Base-by-base conservation (phyloP, 2,888 invertebrate species). In the Brachyptera risi region DNA sequence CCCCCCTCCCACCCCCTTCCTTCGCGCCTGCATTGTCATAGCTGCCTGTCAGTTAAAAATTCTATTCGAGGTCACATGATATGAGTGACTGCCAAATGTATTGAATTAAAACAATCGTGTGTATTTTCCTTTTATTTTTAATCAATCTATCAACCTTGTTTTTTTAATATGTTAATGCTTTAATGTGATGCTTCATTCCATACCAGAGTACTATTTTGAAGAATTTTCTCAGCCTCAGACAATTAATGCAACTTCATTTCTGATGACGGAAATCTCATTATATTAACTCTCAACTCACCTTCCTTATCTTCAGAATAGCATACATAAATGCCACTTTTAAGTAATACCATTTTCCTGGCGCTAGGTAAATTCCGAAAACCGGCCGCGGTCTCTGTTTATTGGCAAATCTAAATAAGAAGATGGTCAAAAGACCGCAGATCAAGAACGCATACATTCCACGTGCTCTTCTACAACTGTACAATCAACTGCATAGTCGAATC, bases 351-450 rank as follows among this genome's bases (percentile, higher is more conserved):
- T 78, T 79, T 67, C 78, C 78, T 40, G 71, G 73, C 67, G 78
- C 75, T 61, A 76, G 78, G 68, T 83, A 83, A 42, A 83, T 72
- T 58, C 82, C 81, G 37, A 78, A 75, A 62, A 80, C 73, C 0
- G 79, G 74, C 0, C 75, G 73, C n/a, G n/a, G 35, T 2, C 35
- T 19, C 4, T 17, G 17, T 9, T 17, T 23, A 37, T 54, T 54
- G 4, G 37, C 17, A 19, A 54, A 19, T 15, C 35, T 54, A n/a
- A 54, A 54, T n/a, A 35, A 11, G 2, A 35, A 17, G 11, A 54
- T 54, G 15, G 54, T 54, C 17, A 54, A 23, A 21, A 54, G 15
- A 1, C 54, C 54, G 21, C 37, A 37, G 3, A 54, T 54, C 24
- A 47, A n/a, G 13, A 54, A 54, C 13, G 37, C 21, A 23, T 31